Percentiles rank a stretch among this genome's conserved stretches.
These are phyloP conservation scores for Pegoplata infirma DNA, from an alignment of 2,888 invertebrate species.

Conservation along the genomic window DNA sequence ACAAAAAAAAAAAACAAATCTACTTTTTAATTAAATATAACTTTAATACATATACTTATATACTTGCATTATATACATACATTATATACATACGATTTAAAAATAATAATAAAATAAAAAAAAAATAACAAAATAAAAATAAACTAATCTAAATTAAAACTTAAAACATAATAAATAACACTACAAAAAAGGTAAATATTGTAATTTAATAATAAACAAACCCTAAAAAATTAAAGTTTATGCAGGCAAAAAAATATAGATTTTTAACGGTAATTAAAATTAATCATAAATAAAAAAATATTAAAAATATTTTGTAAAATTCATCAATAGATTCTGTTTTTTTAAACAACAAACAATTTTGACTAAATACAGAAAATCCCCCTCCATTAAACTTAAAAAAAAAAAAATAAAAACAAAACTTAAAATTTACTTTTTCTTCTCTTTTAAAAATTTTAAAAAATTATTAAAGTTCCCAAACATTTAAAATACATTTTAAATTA, in stretches of 20 bases:
- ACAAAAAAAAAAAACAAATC: conserved; percentile 39
- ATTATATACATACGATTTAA: conserved; percentile 47
- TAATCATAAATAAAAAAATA: conserved; percentile 14
- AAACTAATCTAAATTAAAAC: conserved; percentile 47
- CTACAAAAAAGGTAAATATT: conserved; percentile 56
- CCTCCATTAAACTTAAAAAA: conserved; percentile 27
- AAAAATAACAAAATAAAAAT: too few species aligned
- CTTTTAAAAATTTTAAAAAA: not conserved
- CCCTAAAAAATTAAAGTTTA: conserved; percentile 12
- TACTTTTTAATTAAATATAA: conserved; percentile 59
- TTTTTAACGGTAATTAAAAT: conserved; percentile 38
- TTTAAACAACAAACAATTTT: conserved; percentile 2
- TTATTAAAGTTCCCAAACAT: too few species aligned
- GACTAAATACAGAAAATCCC: conserved; percentile 8
- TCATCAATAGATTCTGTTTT: conserved; percentile 29
- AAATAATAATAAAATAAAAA: conserved; percentile 9
- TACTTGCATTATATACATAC: conserved; percentile 60
- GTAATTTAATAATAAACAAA: conserved; percentile 46
- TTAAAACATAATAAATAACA: conserved; percentile 19
- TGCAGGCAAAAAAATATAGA: conserved; percentile 42
- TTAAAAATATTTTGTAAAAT: conserved; percentile 49
- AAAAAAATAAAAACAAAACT: conserved; percentile 16
- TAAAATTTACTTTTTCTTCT: not conserved
- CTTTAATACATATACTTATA: conserved; percentile 56
- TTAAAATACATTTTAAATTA: not conserved